Evolutionary conservation across 2,888 invertebrate species (phyloP).

Genomic region (Erebia epiphron): DNA sequence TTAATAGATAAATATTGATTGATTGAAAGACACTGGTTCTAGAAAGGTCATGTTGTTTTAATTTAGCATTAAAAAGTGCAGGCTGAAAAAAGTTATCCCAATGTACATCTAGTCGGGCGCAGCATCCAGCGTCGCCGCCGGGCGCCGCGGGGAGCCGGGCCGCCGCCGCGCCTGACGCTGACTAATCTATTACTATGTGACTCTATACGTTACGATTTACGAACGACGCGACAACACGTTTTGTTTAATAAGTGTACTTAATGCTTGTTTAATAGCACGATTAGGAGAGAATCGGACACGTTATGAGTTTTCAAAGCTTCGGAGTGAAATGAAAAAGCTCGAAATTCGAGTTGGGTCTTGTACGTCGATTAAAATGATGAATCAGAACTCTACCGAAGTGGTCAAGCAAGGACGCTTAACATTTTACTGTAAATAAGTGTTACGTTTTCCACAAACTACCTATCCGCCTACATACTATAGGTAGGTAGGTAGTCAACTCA

Average conservation of each 20-base stretch:
- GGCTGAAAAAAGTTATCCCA: conserved; percentile 29
- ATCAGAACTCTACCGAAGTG: too few species aligned
- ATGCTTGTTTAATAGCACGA: background rate
- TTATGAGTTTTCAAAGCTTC: background rate
- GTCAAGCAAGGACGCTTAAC: too few species aligned
- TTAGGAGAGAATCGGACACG: background rate
- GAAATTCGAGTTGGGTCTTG: too few species aligned
- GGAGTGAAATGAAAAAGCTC: too few species aligned
- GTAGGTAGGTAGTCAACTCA: too few species aligned
- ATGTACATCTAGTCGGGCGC: conserved; percentile 22
- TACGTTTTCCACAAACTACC: too few species aligned
- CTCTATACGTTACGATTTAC: background rate
- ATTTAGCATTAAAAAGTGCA: conserved; percentile 24
- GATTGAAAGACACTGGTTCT: conserved; percentile 8
- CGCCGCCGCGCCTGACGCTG: background rate
- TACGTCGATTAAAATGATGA: too few species aligned
- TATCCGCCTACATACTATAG: too few species aligned
- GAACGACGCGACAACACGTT: background rate
- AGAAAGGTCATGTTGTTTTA: conserved; percentile 18
- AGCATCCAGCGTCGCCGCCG: background rate
- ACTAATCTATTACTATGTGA: conserved; percentile 6
- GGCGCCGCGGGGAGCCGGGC: conserved; percentile 1
- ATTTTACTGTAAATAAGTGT: too few species aligned
- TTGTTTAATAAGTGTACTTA: background rate
- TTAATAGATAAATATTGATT: background rate